A percentile compares a stretch with the other conserved stretches of the same genome.
Conservation (phyloP, 2,797 vertebrate genomes). For the Eptatretus atami region DNA sequence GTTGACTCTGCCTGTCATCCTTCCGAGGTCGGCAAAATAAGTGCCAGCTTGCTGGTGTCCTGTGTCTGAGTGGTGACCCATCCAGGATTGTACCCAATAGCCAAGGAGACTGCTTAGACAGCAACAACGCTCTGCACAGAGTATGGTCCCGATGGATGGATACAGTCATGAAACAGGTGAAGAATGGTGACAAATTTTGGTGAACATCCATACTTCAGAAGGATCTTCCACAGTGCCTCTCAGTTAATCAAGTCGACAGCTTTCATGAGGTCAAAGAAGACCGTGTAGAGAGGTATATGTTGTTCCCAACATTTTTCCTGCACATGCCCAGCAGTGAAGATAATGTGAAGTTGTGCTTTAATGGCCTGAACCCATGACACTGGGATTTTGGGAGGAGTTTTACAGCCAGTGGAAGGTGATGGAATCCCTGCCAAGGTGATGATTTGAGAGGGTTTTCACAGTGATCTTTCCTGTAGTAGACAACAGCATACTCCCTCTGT, state of each 20-base stretch:
- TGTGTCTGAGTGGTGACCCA: no score
- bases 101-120: no score
- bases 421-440: background rate
- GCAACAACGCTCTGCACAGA: no score
- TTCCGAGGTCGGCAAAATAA: no score
- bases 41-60: no score
- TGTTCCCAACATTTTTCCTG: background rate
- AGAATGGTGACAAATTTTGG: background rate
- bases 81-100: no score
- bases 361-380: background rate
- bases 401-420: background rate
- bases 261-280: slow-evolving; percentile 4
- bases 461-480: background rate
- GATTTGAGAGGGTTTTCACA: background rate
- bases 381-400: background rate
- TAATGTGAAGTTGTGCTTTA: background rate
- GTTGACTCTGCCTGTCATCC: no score
- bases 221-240: background rate
- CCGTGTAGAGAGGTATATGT: slow-evolving; percentile 2
- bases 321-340: background rate
- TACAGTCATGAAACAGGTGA: slow-evolving; percentile 1
- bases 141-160: no score
- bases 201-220: background rate
- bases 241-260: background rate
- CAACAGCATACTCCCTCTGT: background rate